phyloP scores from a whole-genome alignment of 2,888 invertebrate genomes.

The Agriopis aurantiaria region DNA sequence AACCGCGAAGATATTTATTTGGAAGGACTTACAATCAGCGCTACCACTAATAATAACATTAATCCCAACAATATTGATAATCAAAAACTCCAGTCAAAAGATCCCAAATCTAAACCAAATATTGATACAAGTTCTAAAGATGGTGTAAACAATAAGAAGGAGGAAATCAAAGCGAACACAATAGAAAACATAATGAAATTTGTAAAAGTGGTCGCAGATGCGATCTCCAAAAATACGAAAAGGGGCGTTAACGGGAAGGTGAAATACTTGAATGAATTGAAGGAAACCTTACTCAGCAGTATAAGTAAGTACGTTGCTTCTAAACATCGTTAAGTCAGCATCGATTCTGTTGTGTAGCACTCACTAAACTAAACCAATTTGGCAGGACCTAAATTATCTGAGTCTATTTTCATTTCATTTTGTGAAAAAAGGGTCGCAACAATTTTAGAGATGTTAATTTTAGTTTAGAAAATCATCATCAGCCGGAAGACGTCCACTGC shows the following conservation, averaged over 20 bases:
- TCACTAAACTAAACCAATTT: no score
- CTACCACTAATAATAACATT: constrained; percentile 16
- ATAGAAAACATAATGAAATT: constrained; percentile 68
- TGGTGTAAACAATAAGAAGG: constrained; percentile 23
- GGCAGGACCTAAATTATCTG: no score
- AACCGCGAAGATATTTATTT: constrained; percentile 10
- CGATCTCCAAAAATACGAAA: constrained; percentile 70
- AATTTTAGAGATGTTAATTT: no score
- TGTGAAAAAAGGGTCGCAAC: no score
- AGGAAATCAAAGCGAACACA: constrained; percentile 54
- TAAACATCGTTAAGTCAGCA: background rate
- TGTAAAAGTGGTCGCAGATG: constrained; percentile 72
- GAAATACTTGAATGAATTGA: constrained; percentile 85
- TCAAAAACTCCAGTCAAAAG: constrained; percentile 3
- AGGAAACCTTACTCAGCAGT: constrained; percentile 86
- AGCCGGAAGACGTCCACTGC: no score
- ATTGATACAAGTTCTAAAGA: constrained; percentile 13
- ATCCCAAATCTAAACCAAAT: background rate
- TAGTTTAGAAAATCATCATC: no score
- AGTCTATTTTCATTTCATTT: no score
- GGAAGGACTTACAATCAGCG: constrained; percentile 18
- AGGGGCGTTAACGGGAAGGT: constrained; percentile 85
- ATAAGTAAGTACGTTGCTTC: constrained; percentile 86
- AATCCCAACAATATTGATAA: background rate
- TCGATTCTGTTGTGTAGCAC: background rate